Base-by-base conservation (phyloP, 2,113 vertebrate species). In the Entelurus aequoreus region DNA sequence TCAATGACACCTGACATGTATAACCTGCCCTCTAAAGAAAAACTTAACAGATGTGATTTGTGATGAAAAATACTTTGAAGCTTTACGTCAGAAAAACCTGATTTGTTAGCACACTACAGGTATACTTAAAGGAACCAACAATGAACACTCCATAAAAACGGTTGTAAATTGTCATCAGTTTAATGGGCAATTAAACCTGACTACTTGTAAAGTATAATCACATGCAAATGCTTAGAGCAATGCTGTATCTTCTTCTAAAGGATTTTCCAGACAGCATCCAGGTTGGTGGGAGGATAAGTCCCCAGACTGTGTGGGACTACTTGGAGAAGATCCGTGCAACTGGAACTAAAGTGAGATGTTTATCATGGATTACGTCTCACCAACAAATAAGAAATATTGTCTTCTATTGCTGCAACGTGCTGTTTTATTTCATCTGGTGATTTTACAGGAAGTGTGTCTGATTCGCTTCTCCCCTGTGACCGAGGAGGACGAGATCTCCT, bases 291-390 rank as follows among this genome's bases (percentile, higher is more conserved):
- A 92, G 97, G 76, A 99, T 99, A 82, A 96, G 93, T 48, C 97
- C 97, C 66, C 96, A 98, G 75, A 97, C 87, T 9, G 97, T 99
- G 64, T 99, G 97, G 97, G 97, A 99, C 81, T 99, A 99, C 71
- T 92, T 99, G 65, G 97, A 98, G 85, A 98, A 99, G 90, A 97
- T 99, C 69, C 94, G 95, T 78, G 97, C 97, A 68, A 95, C 94
- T 42, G 96, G 97, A 81, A 99, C 97, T 77, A 99, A 98, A 91
- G 97, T 99, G 62, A 72, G 85, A 74, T 47, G 67, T 62, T 51
- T n/a, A 42, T 38, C 36, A 40, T 14, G n/a, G 10, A 11, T 58
- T 35, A 6, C 14, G 10, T 6, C 35, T 50, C 9, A 53, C 6
- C 51, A 9, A 21, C 11, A 1, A 8, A 21, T n/a, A 21, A 21